Evolutionary conservation across 2,888 invertebrate genomes (phyloP).

Genomic region (Therioaphis trifolii): DNA sequence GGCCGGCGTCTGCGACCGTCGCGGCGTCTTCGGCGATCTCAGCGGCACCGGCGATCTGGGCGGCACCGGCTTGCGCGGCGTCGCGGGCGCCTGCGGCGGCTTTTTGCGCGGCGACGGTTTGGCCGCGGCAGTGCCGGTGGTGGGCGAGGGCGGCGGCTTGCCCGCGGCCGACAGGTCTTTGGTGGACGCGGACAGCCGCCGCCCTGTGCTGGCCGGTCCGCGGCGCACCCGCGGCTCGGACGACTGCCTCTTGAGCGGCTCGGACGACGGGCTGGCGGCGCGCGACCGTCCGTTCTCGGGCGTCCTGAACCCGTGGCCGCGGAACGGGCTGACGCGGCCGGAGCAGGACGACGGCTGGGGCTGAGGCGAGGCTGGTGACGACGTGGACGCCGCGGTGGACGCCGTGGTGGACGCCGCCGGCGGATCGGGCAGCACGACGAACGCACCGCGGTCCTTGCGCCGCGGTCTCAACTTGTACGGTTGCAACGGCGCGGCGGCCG

Average conservation of each 20-base stretch:
- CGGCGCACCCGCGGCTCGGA: slow-evolving; percentile 44
- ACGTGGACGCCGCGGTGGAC: neutral
- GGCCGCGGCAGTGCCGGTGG: slow-evolving; percentile 64
- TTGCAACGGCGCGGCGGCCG: slow-evolving; percentile 6
- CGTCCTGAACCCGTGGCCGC: slow-evolving; percentile 48
- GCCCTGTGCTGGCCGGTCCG: neutral
- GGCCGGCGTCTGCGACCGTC: neutral
- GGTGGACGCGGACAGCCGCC: slow-evolving; percentile 52
- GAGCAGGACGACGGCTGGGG: neutral
- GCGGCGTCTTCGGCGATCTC: slow-evolving; percentile 16
- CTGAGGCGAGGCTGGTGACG: neutral
- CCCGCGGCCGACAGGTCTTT: slow-evolving; percentile 65
- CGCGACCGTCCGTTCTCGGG: slow-evolving; percentile 54
- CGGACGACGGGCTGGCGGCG: slow-evolving; percentile 29
- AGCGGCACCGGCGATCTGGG: neutral
- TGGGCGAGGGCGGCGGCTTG: slow-evolving; percentile 64
- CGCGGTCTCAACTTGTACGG: slow-evolving; percentile 46
- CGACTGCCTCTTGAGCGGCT: slow-evolving; percentile 41
- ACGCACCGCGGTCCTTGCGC: slow-evolving; percentile 54
- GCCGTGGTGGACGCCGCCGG: neutral
- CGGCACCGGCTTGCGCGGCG: neutral
- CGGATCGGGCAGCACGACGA: slow-evolving; percentile 54
- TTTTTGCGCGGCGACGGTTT: slow-evolving; percentile 9
- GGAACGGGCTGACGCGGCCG: slow-evolving; percentile 55
- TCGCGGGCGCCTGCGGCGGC: neutral